Conservation (phyloP, 1,140 invertebrate species). For the Schlechtendalia chinensis region DNA sequence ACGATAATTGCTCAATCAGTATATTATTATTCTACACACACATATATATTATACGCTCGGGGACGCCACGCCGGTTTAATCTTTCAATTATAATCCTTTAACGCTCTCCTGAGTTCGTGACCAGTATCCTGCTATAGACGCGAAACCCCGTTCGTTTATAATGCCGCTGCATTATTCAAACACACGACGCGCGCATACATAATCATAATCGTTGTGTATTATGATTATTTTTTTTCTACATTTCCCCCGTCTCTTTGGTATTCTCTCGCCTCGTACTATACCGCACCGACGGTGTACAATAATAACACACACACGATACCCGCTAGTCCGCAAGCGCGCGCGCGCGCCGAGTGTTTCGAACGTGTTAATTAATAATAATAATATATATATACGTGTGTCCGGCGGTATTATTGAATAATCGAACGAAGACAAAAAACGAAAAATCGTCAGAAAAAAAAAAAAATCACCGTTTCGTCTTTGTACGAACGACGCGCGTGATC, state of each 20-base stretch:
- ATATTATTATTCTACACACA: not conserved
- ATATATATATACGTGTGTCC: not conserved
- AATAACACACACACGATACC: not conserved
- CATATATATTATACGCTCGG: no score
- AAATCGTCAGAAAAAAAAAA: not conserved
- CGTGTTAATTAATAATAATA: constrained; percentile 2
- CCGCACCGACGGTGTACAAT: not conserved
- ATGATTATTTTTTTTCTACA: not conserved
- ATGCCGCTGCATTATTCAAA: constrained; percentile 21
- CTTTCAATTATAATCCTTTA: constrained; percentile 20
- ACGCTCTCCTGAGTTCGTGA: constrained; percentile 15
- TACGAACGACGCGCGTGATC: not conserved
- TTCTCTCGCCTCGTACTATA: not conserved
- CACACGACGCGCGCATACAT: not conserved
- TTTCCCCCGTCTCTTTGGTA: not conserved
- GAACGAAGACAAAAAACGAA: not conserved
- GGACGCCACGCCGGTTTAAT: not conserved
- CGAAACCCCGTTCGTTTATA: not conserved
- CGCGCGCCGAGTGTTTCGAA: not conserved
- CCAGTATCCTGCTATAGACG: not conserved
- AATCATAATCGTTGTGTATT: not conserved
- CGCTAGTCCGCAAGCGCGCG: not conserved
- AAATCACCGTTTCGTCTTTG: not conserved
- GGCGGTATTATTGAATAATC: constrained; percentile 6
- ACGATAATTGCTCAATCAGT: constrained; percentile 5